Base-by-base conservation (phyloP, 2,113 vertebrate species). In the Porphyrio hochstetteri region DNA sequence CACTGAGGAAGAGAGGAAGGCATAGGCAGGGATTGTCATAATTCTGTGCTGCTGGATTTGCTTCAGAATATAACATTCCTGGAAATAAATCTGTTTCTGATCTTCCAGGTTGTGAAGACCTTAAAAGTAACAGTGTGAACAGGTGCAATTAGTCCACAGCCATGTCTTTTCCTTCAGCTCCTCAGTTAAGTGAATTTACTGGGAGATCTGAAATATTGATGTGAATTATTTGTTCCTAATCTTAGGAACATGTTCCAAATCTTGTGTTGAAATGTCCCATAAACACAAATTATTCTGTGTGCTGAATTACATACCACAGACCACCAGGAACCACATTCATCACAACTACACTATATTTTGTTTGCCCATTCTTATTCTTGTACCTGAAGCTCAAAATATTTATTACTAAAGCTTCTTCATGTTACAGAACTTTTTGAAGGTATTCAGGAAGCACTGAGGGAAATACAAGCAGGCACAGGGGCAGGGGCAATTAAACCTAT, bases 401-500 rank as follows among this genome's bases (percentile, higher is more conserved):
- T 68, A 29, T 50, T 68, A 35, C 17, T 65, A 69, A 9, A 13
- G 23, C 27, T 67, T 71, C 86, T 80, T 83, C 33, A 20, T 74
- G n/a, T 56, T 74, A 53, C 29, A 63, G 35, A 82, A 65, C 8
- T 33, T 20, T 71, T 46, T 57, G 20, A 82, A 53, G 81, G 31
- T 20, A 56, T 71, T 87, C 65, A 94, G 74, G 50, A 82, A 86
- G 18, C n/a, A 59, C 4, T 9, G 10, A 75, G 61, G 10, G 1
- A 2, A 8, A 10, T 36, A 50, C 21, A 42, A 6, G 0, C 19
- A 52, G 24, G 80, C 2, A 2, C 9, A 60, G 59, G 6, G 60
- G 42, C 44, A 90, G 52, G 18, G 10, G 17, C 23, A 82, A 8
- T 78, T 87, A 84, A 79, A n/a, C 36, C 28, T 65, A 40, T 28